phyloP scores from a whole-genome alignment of 2,113 vertebrate genomes.

The Syrrhaptes paradoxus region DNA sequence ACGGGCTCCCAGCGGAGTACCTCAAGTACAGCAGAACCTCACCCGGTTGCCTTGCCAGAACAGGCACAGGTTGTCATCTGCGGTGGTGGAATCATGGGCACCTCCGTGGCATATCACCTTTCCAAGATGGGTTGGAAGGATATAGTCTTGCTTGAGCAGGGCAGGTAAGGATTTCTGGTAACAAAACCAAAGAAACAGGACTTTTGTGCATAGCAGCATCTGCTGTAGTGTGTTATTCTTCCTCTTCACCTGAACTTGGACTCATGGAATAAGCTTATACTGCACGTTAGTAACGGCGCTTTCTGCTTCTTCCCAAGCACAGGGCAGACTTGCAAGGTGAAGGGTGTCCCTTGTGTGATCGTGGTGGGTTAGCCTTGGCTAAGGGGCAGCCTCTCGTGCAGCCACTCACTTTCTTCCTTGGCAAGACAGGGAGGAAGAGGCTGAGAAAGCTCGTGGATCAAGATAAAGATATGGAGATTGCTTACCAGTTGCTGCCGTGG shows the following conservation, averaged over 20 bases:
- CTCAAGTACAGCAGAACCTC: constrained; percentile 66
- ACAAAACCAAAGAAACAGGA: neutral
- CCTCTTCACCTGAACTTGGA: neutral
- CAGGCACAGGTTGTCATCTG: constrained; percentile 93
- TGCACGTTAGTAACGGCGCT: accelerated
- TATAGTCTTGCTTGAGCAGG: constrained; percentile 92
- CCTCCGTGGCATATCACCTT: constrained; percentile 95
- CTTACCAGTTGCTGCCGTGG: neutral
- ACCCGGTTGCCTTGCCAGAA: constrained; percentile 75
- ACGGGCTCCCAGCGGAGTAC: constrained; percentile 29
- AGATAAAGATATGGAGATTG: neutral
- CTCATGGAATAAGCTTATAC: neutral
- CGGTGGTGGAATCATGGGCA: constrained; percentile 92
- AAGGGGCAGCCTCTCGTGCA: neutral
- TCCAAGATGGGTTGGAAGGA: constrained; percentile 95
- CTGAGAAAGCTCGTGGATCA: neutral
- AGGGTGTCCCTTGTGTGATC: neutral
- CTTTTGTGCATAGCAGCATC: accelerated
- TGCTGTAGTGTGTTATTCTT: neutral
- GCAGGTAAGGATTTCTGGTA: constrained; percentile 82
- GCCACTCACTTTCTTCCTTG: neutral
- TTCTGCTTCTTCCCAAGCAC: neutral
- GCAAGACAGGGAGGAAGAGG: neutral
- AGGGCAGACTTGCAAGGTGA: neutral
- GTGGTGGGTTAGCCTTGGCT: neutral